Evolutionary conservation across 2,888 invertebrate genomes (phyloP), one percentile per base, ranked within the genome.

Genomic region (Agonopterix alstromeriana): DNA sequence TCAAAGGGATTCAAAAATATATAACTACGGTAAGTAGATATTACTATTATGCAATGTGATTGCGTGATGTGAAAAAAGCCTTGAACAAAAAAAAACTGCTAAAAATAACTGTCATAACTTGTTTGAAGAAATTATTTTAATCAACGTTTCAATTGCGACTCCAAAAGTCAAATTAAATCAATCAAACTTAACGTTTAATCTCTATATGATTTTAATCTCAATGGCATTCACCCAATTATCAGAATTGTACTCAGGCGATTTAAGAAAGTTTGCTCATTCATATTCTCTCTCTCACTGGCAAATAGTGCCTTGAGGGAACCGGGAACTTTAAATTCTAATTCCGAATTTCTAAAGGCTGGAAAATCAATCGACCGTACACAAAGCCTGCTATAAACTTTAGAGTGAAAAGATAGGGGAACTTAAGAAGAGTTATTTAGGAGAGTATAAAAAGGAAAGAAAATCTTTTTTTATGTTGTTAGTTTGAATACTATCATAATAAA

Each of bases 151-250:
- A 27, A 27, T 27, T 3, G 27, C 27, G 7, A 27, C 7, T 27
- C 27, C 27, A 7, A 27, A 2, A 27, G 5, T 27, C 5, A 27
- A 27, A 27, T 27, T 27, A 27, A 27, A 27, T 27, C 27, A 27
- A 27, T 27, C 38, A 38, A 43, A 27, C 27, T n/a, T 27, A 17
- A 17, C 17, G 14, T 43, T 17, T 44, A 49, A 52, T 49, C 46
- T 44, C 48, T 45, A 35, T 12, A 17, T 11, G 42, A 48, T 50
- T 47, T 43, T 38, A 50, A 50, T 52, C 40, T 48, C 45, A 38
- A 52, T 50, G 41, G 51, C 43, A 41, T 36, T 46, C 42, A 48
- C 48, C 52, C 44, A 50, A 47, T 50, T 50, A 47, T 36, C 35
- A 47, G 45, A 45, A 35, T 36, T 47, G 27, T 45, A 42, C 10